These are phyloP conservation scores for Neria commutata DNA, from an alignment of 2,888 invertebrate species.

Conservation along the genomic window DNA sequence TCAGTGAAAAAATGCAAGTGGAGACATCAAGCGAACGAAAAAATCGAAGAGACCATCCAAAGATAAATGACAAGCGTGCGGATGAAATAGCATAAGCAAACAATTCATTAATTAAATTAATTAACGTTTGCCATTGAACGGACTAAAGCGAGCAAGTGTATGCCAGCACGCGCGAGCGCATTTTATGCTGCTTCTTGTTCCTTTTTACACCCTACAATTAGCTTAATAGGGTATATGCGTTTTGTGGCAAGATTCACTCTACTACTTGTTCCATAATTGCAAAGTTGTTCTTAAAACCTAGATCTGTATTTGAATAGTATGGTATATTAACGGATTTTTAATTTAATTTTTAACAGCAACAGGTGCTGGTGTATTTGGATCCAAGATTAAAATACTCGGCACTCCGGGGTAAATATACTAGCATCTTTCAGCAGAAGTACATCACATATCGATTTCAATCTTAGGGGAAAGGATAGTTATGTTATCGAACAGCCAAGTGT, in stretches of 20 bases:
- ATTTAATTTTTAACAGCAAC: too few species aligned
- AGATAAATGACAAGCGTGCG: background rate
- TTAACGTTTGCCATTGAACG: conserved; percentile 54
- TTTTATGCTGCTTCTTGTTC: background rate
- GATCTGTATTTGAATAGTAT: too few species aligned
- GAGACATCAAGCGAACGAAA: background rate
- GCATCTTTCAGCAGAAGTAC: too few species aligned
- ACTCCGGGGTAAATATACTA: too few species aligned
- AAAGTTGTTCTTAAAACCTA: background rate
- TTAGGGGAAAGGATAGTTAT: too few species aligned
- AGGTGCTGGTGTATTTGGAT: too few species aligned
- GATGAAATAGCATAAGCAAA: conserved; percentile 43
- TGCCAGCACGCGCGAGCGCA: background rate
- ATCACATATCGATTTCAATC: too few species aligned
- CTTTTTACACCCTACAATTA: background rate
- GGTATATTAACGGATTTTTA: too few species aligned
- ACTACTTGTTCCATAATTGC: conserved; percentile 7
- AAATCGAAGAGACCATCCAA: background rate
- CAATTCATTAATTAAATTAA: conserved; percentile 59
- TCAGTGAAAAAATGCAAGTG: background rate
- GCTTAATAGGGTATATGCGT: background rate
- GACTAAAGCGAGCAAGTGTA: conserved; percentile 25
- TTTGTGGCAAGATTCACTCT: background rate
- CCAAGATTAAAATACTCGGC: too few species aligned
- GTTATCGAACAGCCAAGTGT: too few species aligned